Evolutionary conservation across 37 sponge, comb jelly and placozoan genomes (phyloP), one percentile per base, ranked within the genome.

Genomic region (Bolinopsis microptera): DNA sequence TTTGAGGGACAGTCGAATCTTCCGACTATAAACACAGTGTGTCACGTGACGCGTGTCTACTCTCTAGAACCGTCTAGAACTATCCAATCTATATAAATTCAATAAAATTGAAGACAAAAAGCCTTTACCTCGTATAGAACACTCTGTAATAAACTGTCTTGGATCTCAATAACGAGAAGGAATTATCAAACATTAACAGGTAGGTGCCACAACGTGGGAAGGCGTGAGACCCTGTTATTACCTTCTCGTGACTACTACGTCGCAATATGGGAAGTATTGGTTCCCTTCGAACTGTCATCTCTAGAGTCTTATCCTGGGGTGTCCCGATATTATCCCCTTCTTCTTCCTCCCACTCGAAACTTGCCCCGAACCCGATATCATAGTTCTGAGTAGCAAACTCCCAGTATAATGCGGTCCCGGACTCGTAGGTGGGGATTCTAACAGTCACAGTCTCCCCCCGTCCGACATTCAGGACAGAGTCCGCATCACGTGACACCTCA

Each of bases 121-220:
- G n/a, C n/a, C n/a, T 18, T 48, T 13, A 93, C 69, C 61, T 34
- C 33, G 93, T 82, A 31, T 97, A 98, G 36, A 94, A 97, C 35
- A 98, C 97, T 96, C 94, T 86, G 68, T 98, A 98, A 70, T 93
- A 98, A 34, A 98, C 95, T 30, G 94, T 83, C 92, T 95, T 96
- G 30, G 96, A 93, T 3, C 94, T 69, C 25, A 93, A 34, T 34
- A 94, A 75, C 40, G 95, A 98, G 39, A 97, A 96, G 1, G 96
- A 94, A 92, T 97, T 98, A 77, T 96, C 96, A 94, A 98, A 98
- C 69, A 95, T 93, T 22, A 98, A 93, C 26, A 94, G 76, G 80
- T 98, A 98, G 0, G 94, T 95, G 24, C 98, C 96, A 16, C 93
- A 68, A 8, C 94, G 67, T 2, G 94, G 92, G 93, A 94, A 97